Evolutionary conservation across 2,113 vertebrate genomes (phyloP).

Genomic region (Dendropsophus ebraccatus): DNA sequence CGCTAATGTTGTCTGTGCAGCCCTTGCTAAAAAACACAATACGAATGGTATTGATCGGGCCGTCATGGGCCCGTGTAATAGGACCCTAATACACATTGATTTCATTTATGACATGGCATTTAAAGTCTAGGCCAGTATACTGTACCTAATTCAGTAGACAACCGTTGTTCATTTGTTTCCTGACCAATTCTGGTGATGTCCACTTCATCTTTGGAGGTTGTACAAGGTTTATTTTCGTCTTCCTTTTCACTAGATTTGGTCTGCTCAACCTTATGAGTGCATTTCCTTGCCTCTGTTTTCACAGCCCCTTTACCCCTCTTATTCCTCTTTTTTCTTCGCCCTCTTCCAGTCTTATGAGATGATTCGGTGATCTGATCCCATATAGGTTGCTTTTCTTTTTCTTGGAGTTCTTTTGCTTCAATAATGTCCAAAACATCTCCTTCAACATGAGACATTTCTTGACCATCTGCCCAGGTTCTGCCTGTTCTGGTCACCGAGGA

Average conservation of each 20-base stretch:
- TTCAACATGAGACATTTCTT: constrained; percentile 30
- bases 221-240: constrained; percentile 19
- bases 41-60: no score
- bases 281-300: constrained; percentile 43
- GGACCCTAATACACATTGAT: background rate
- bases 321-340: constrained; percentile 55
- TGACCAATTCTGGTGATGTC: background rate
- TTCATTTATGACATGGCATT: background rate
- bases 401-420: constrained; percentile 21
- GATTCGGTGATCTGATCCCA: constrained; percentile 26
- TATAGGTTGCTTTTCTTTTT: constrained; percentile 33
- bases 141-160: background rate
- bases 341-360: constrained; percentile 44
- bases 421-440: background rate
- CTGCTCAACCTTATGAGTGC: background rate
- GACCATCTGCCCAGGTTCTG: constrained; percentile 57
- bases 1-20: no score
- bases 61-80: no score
- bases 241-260: constrained; percentile 18
- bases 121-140: background rate
- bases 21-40: background rate
- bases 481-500: background rate
- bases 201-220: constrained; percentile 30
- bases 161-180: background rate
- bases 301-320: constrained; percentile 44